Evolutionary conservation across 2,888 invertebrate species (phyloP).

Genomic region (Encarsia formosa): DNA sequence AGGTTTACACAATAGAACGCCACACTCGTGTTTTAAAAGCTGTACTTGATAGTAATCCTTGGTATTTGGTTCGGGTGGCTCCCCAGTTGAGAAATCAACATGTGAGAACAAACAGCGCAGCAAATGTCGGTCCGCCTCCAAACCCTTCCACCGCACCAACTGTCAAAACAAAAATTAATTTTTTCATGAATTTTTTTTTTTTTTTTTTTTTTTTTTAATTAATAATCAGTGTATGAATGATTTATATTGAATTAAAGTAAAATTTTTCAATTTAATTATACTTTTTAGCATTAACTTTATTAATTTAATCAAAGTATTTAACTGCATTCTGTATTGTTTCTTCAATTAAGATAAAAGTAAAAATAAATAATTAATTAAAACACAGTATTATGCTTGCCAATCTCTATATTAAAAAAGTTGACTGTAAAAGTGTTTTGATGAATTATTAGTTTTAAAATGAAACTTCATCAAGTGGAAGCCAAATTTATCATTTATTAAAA

Average conservation of each 20-base stretch:
- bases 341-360: too few species aligned
- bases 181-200: too few species aligned
- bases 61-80: constrained; percentile 57
- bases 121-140: constrained; percentile 95
- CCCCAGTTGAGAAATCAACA: constrained; percentile 72
- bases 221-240: not conserved
- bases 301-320: too few species aligned
- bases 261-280: not conserved
- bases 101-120: constrained; percentile 90
- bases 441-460: too few species aligned
- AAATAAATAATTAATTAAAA: too few species aligned
- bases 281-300: not conserved
- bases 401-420: too few species aligned
- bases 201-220: constrained; percentile 25
- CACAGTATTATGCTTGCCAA: too few species aligned
- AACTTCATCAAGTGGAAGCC: too few species aligned
- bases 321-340: too few species aligned
- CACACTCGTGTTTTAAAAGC: constrained; percentile 74
- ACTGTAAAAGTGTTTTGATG: too few species aligned
- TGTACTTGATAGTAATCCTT: constrained; percentile 62
- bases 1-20: constrained; percentile 76
- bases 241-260: not conserved
- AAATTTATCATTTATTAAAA: too few species aligned
- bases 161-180: constrained; percentile 55
- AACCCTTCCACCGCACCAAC: constrained; percentile 87